Evolutionary conservation across 1,140 invertebrate species (phyloP), one percentile per base, ranked within the genome.

Genomic region (Rhopalosiphum maidis): DNA sequence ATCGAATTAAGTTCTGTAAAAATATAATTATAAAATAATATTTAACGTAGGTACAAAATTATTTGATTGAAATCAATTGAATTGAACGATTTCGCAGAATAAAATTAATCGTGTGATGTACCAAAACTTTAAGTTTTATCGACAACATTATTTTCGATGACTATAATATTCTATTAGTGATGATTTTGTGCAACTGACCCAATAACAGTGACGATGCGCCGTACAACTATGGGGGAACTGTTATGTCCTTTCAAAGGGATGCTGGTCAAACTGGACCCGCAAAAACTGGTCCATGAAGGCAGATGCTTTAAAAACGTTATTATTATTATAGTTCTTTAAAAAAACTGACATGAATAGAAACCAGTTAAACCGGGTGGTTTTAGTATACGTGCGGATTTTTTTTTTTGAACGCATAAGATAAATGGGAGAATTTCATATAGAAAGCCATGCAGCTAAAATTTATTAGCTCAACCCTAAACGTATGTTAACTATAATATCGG

Each of bases 221-320:
- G 89, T 43, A 68, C 18, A 55, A 68, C 87, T 23, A 21, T 9
- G 41, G 54, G 54, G 54, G 55, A 30, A 68, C 54, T 43, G 37
- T 41, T 90, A 68, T 90, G 37, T 43, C 25, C 6, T 60, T 90
- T 30, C n/a, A 35, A 93, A 93, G 91, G 91, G 91, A 93, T 93
- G 91, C 91, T 93, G 91, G 91, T 93, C 91, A 93, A 93, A 93
- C 77, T 93, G 91, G 82, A 93, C 91, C 82, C 91, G 86, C 21
- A 85, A 93, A 92, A 93, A 93, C 91, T 93, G 91, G 91, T 93
- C 91, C 91, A 93, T n/a, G 77, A 83, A 41, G 55, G 91, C 91
- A 93, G 91, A 93, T 93, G 91, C 82, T 86, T 55, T 41, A 37
- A 85, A 93, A 93, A 85, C 91, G 77, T 92, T 82, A 82, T 68